These are phyloP conservation scores for Odontesthes bonariensis DNA, from an alignment of 2,113 vertebrate species.

Conservation along the genomic window DNA sequence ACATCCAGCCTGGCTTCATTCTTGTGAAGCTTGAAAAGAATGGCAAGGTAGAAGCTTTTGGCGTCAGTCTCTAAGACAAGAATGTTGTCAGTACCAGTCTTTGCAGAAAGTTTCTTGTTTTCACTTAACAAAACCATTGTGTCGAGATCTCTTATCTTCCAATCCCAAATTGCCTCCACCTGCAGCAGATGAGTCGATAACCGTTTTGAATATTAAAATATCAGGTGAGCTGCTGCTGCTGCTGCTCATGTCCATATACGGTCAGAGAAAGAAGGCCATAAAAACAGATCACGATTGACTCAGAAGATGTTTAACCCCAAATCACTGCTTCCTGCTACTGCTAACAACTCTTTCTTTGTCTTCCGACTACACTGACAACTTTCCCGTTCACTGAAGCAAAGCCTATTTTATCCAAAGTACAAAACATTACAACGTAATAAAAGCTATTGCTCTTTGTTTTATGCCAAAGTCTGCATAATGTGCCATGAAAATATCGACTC, in stretches of 20 bases:
- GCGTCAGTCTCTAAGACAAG: not conserved
- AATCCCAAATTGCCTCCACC: not conserved
- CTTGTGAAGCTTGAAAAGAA: slow-evolving; percentile 19
- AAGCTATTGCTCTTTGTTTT: not conserved
- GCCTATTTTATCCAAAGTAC: not conserved
- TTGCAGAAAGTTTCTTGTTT: not conserved
- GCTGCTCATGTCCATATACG: not conserved
- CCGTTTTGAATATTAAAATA: slow-evolving; percentile 13
- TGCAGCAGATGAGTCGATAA: not conserved
- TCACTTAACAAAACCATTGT: not conserved
- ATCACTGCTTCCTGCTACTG: too few relatives aligned
- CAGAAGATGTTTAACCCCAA: too few relatives aligned
- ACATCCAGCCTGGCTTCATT: slow-evolving; percentile 53
- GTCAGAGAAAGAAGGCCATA: not conserved
- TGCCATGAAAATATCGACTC: not conserved
- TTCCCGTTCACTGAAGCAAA: not conserved
- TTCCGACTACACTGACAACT: not conserved
- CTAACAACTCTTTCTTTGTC: too few relatives aligned
- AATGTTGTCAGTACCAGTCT: slow-evolving; percentile 37
- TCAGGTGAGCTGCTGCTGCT: not conserved
- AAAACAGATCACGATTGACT: not conserved
- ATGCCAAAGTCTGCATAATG: not conserved
- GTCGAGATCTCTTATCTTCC: not conserved
- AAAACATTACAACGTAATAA: not conserved
- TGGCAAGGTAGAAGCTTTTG: not conserved